Base-by-base conservation (phyloP, 2,888 invertebrate genomes). In the Syrista parreyssii region DNA sequence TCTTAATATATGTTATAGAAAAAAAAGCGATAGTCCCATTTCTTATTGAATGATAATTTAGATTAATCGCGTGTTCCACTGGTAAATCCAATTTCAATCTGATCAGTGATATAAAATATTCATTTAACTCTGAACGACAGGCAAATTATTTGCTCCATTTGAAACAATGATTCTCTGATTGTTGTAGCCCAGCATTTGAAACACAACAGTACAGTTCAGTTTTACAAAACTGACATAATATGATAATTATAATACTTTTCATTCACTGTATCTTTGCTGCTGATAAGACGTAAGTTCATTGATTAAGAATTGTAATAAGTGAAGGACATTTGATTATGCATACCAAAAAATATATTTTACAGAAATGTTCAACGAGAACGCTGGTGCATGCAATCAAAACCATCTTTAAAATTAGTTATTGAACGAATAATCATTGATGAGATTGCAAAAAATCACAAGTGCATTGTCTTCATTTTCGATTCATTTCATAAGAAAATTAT, bases 391-490 rank as follows among this genome's bases (percentile, higher is more conserved):
- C 35, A 73, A 75, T 15, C 34, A n/a, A 34, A 75, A 23, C 68
- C 73, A 78, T 79, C 86, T 75, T 81, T 91, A 4, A 85, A 86
- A 81, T 78, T 77, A 0, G 78, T 89, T 2, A 74, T 91, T 6
- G 84, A 85, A 73, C 55, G 9, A 55, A 40, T 76, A 32, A 76
- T 91, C 1, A 79, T 88, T 4, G 84, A 86, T 4, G 90, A 89
- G 82, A 87, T 90, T 23, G 82, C 85, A 3, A 69, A 82, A 35
- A 80, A 75, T 1, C 85, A 85, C 71, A 82, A 81, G 31, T 91
- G 91, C 73, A 85, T 89, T 68, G 87, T 90, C 33, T 88, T 88
- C 40, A 83, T 90, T 32, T 82, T 87, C 4, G 91, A 91, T 81
- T 80, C 83, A 15, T 84, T 85, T 81, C 89, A 91, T 84, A 83